Conservation (phyloP, 2,797 vertebrate species). For the Girardinus metallicus region DNA sequence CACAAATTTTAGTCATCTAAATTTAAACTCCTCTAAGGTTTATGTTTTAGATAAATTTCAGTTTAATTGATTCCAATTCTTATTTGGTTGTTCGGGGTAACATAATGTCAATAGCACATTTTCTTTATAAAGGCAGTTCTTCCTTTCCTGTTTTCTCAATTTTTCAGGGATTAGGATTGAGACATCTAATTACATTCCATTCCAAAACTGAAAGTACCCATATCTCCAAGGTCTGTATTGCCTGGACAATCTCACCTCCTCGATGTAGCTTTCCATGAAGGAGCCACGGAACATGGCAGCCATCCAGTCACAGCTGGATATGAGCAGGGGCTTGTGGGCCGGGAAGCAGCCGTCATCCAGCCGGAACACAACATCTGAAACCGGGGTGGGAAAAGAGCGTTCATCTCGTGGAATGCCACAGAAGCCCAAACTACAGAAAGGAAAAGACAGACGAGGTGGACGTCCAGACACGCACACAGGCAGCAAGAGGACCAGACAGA, state of each 20-base stretch:
- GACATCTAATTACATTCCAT: slow-evolving; percentile 15
- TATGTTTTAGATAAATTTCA: background rate
- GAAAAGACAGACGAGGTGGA: slow-evolving; percentile 75
- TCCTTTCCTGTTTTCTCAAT: slow-evolving; percentile 5
- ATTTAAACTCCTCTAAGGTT: background rate
- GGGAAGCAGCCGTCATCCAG: slow-evolving; percentile 88
- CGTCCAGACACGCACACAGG: slow-evolving; percentile 65
- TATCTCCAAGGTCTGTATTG: slow-evolving; percentile 2
- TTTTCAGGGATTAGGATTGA: slow-evolving; percentile 2
- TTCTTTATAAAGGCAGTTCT: background rate
- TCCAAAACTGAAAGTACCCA: slow-evolving; percentile 23
- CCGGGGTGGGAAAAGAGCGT: slow-evolving; percentile 85
- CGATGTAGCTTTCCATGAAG: slow-evolving; percentile 89
- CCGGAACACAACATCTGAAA: slow-evolving; percentile 90
- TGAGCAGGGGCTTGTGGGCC: slow-evolving; percentile 91
- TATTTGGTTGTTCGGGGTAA: background rate
- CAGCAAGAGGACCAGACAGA: slow-evolving; percentile 65
- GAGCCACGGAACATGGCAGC: slow-evolving; percentile 92
- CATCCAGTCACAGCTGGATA: slow-evolving; percentile 94
- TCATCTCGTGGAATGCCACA: slow-evolving; percentile 86
- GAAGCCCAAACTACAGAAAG: slow-evolving; percentile 83
- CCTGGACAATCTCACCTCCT: slow-evolving; percentile 79
- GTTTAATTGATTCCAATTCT: background rate
- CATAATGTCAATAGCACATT: background rate
- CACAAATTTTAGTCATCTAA: background rate